Base-by-base conservation (phyloP, 2,797 vertebrate genomes). In the Pterois miles region DNA sequence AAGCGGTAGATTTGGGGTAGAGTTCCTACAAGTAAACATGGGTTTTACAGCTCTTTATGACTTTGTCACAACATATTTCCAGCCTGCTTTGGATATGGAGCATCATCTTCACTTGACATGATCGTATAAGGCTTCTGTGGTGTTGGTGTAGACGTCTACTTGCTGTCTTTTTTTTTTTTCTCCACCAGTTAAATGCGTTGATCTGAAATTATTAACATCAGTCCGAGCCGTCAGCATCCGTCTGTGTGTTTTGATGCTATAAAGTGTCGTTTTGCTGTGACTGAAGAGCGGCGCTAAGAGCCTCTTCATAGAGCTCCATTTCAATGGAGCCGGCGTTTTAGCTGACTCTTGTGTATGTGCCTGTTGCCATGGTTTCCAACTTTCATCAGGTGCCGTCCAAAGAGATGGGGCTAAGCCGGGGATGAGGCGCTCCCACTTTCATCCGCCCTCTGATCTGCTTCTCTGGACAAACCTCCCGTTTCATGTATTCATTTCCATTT, bases 311-410 rank as follows among this genome's bases (percentile, higher is more conserved):
- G 62, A 65, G 81, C 87, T 80, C 60, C 0, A 4, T 87, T 86
- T 91, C 84, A 89, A 80, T 80, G 72, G 59, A 89, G 80, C 81
- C 76, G 16, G 74, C 72, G 6, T 86, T 88, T 90, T 85, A 77
- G 85, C 89, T 82, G 84, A 86, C 86, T 91, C 90, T 87, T 92
- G 90, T 92, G 88, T 90, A 91, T 78, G 84, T 29, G 89, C 86
- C 88, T 89, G 95, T 95, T 95, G 84, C 95, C 92, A 95, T 95
- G 94, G 94, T 95, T 95, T 91, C 94, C 81, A 85, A 92, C 92
- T 94, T 92, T 93, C 88, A 92, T 93, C 92, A 93, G 92, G 87
- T 92, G 90, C 87, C 54, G 69, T 88, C 81, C 80, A 90, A 87
- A 90, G 62, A 83, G 77, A 57, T 58, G 84, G n/a, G n/a, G 79